Conservation (phyloP, 2,113 vertebrate genomes). For the Marmota monax region DNA sequence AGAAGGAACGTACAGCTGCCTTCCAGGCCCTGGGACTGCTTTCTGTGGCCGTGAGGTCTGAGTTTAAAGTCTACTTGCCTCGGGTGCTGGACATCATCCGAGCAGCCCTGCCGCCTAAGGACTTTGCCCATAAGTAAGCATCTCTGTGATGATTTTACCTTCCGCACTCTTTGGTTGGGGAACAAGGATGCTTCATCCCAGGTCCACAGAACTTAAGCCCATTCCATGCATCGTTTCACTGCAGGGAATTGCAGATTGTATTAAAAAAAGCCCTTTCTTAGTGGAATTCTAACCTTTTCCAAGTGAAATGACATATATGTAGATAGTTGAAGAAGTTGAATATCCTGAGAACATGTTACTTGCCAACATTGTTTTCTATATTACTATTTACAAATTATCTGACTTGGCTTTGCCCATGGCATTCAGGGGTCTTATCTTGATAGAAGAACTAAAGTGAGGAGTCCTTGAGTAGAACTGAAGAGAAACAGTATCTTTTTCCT, state of each 20-base stretch:
- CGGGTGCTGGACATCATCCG: constrained; percentile 98
- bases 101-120: constrained; percentile 96
- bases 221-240: not conserved
- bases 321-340: not conserved
- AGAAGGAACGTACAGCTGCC: constrained; percentile 96
- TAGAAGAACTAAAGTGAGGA: not conserved
- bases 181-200: not conserved
- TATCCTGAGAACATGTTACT: not conserved
- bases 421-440: not conserved
- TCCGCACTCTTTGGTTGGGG: not conserved
- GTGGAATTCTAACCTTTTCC: not conserved
- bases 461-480: not conserved
- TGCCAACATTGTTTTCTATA: not conserved
- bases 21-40: constrained; percentile 98
- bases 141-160: not conserved
- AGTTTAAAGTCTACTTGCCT: constrained; percentile 96
- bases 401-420: not conserved
- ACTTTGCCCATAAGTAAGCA: constrained; percentile 98
- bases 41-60: constrained; percentile 95
- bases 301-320: not conserved
- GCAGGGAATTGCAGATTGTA: not conserved
- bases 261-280: not conserved
- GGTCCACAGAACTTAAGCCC: not conserved
- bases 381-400: not conserved
- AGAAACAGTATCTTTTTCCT: not conserved